Conservation (phyloP, 1,140 invertebrate genomes). For the Ruditapes philippinarum region DNA sequence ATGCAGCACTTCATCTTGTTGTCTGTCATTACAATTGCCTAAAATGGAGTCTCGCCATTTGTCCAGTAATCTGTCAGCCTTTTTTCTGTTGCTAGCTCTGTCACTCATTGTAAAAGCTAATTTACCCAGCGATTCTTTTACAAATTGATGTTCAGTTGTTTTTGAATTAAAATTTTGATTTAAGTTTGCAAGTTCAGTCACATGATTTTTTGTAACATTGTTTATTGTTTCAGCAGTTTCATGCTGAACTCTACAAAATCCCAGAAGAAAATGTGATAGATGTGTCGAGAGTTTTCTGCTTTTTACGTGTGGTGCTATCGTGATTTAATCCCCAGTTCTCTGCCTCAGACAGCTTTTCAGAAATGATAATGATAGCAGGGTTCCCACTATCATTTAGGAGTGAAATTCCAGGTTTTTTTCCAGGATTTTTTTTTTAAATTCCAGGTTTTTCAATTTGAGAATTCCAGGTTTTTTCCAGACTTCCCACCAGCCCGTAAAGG, state of each 20-base stretch:
- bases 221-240: background rate
- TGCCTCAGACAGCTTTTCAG: background rate
- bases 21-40: background rate
- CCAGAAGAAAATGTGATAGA: background rate
- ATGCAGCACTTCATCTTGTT: background rate
- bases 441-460: too few relatives aligned
- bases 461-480: too few relatives aligned
- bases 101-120: slow-evolving; percentile 24
- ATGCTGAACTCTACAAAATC: background rate
- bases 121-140: background rate
- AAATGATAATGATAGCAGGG: slow-evolving; percentile 1
- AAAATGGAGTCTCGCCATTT: background rate
- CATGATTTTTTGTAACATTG: background rate
- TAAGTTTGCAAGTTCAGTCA: background rate
- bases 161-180: background rate
- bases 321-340: background rate
- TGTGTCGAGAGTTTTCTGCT: background rate
- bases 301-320: slow-evolving; percentile 38
- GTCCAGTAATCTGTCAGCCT: background rate
- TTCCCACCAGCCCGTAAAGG: too few relatives aligned
- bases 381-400: too few relatives aligned
- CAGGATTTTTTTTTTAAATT: too few relatives aligned
- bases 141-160: background rate
- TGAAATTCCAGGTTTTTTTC: too few relatives aligned
- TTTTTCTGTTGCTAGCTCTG: slow-evolving; percentile 16